phyloP scores from a whole-genome alignment of 2,113 vertebrate species.

The Stegastes partitus region DNA sequence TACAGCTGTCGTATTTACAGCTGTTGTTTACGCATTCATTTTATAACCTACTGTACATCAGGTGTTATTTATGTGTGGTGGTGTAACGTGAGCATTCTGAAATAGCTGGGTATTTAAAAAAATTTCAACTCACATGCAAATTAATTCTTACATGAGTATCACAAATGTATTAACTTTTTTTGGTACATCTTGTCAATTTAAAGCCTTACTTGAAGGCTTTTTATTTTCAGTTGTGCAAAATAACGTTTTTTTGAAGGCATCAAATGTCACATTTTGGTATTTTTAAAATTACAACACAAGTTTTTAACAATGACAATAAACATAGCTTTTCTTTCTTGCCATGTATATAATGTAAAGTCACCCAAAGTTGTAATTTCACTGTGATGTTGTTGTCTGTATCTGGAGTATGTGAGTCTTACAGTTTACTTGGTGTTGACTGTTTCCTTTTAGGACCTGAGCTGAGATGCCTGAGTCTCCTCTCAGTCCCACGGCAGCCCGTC shows the following conservation, averaged over 20 bases:
- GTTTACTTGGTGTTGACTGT: slow-evolving; percentile 23
- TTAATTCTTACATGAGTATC: background rate
- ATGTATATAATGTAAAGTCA: background rate
- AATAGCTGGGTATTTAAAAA: too few species aligned
- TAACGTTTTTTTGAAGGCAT: too few species aligned
- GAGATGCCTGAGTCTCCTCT: slow-evolving; percentile 97
- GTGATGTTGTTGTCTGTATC: slow-evolving; percentile 2
- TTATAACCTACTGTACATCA: background rate
- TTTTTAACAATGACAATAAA: background rate
- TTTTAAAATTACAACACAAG: background rate
- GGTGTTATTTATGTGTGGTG: background rate
- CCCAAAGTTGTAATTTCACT: background rate
- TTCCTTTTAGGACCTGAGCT: slow-evolving; percentile 86
- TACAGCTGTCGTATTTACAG: background rate
- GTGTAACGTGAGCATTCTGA: background rate
- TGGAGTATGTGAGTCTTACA: background rate
- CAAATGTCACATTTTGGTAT: background rate
- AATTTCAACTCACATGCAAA: too few species aligned
- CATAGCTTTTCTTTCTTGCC: background rate
- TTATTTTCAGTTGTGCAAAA: background rate
- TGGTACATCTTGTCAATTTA: too few species aligned
- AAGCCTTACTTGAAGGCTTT: slow-evolving; percentile 14
- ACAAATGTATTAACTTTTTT: too few species aligned
- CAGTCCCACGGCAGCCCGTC: slow-evolving; percentile 94
- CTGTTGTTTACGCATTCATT: background rate